Conservation (phyloP, 2,888 invertebrate genomes). For the Lycophotia porphyrea region DNA sequence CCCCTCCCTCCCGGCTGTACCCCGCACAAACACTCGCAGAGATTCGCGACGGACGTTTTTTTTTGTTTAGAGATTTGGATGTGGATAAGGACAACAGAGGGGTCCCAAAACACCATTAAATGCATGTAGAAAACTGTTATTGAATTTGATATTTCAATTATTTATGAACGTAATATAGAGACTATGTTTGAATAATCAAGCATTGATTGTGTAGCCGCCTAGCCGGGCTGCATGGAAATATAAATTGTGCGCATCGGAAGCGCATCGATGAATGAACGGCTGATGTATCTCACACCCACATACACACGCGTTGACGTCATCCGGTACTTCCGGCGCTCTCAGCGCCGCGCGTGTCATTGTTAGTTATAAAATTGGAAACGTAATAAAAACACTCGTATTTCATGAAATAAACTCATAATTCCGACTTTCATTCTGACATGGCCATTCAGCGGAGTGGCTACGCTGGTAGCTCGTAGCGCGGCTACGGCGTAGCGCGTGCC, state of each 20-base stretch:
- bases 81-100: constrained; percentile 46
- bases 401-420: constrained; percentile 73
- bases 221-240: background rate
- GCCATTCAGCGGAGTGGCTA: constrained; percentile 63
- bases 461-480: constrained; percentile 55
- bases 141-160: constrained; percentile 7
- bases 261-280: constrained; percentile 11
- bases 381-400: constrained; percentile 76
- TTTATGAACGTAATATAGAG: background rate
- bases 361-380: constrained; percentile 66
- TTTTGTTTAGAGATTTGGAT: constrained; percentile 59
- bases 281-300: constrained; percentile 14
- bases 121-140: background rate
- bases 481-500: constrained; percentile 69
- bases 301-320: constrained; percentile 11
- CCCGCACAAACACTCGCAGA: constrained; percentile 28
- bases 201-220: background rate
- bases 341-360: constrained; percentile 54
- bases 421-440: constrained; percentile 64
- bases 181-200: constrained; percentile 15
- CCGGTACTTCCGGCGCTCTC: constrained; percentile 40
- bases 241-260: background rate
- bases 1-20: background rate
- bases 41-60: constrained; percentile 58
- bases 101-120: constrained; percentile 7